phyloP scores from a whole-genome alignment of 2,113 vertebrate genomes.

The Limanda limanda region DNA sequence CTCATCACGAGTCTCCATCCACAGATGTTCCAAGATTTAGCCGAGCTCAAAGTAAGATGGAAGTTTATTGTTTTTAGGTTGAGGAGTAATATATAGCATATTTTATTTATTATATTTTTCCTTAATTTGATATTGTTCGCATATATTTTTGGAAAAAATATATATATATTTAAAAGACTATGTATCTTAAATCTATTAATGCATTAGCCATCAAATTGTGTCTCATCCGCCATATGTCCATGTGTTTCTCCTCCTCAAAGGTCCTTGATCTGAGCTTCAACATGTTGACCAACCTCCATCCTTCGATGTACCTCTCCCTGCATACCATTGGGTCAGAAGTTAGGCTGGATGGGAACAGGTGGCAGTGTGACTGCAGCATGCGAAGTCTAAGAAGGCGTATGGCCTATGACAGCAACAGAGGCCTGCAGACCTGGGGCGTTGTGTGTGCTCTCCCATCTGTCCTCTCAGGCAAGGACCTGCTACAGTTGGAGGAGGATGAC shows the following conservation, averaged over 20 bases:
- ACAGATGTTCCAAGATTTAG: conserved; percentile 82
- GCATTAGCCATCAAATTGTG: not conserved
- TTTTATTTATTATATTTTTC: not conserved
- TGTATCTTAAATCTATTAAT: not conserved
- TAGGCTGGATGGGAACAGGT: conserved; percentile 75
- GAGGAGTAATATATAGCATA: not conserved
- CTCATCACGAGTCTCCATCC: conserved; percentile 84
- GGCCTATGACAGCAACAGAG: conserved; percentile 69
- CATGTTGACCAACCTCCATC: conserved; percentile 78
- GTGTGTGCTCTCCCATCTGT: conserved; percentile 73
- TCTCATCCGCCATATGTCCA: conserved; percentile 9
- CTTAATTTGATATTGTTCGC: not conserved
- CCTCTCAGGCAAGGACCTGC: conserved; percentile 70
- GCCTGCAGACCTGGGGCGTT: conserved; percentile 68
- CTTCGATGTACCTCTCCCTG: conserved; percentile 76
- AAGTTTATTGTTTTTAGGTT: conserved; percentile 1
- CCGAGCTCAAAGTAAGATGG: conserved; percentile 83
- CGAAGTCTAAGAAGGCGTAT: conserved; percentile 74
- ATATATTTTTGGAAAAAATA: too few relatives aligned
- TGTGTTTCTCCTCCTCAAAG: conserved; percentile 69
- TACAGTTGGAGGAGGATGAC: conserved; percentile 74
- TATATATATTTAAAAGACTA: not conserved
- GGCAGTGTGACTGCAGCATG: conserved; percentile 82
- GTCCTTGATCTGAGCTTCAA: conserved; percentile 88
- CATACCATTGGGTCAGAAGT: conserved; percentile 78